These are phyloP conservation scores for Rissa tridactyla DNA, from an alignment of 2,113 vertebrate genomes.

Conservation along the genomic window DNA sequence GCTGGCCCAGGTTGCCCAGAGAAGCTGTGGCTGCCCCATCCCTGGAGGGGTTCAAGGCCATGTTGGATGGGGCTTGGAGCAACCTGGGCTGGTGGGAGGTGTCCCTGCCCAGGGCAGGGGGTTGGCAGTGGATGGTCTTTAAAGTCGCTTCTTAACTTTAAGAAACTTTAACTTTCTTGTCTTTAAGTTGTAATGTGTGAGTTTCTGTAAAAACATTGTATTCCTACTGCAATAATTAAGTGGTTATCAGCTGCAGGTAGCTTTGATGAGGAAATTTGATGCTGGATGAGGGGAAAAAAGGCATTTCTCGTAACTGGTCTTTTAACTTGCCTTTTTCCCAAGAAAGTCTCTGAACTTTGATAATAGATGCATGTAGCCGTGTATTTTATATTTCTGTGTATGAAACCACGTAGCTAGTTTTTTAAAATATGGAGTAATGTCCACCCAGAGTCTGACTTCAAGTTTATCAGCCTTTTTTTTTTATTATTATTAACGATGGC, in stretches of 20 bases:
- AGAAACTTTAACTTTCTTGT: no score
- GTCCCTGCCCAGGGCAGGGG: background rate
- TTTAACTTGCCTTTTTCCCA: background rate
- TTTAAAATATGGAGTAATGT: background rate
- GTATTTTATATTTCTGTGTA: background rate
- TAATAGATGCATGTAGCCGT: background rate
- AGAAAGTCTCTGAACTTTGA: background rate
- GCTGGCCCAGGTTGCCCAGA: no score
- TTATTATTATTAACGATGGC: background rate
- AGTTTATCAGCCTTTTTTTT: background rate
- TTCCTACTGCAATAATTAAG: background rate
- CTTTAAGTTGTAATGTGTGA: background rate
- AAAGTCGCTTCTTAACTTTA: background rate
- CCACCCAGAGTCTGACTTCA: background rate
- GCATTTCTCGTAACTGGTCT: background rate
- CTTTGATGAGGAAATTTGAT: background rate
- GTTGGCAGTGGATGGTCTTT: background rate
- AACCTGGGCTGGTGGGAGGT: background rate
- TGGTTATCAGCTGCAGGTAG: background rate
- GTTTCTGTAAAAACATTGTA: background rate
- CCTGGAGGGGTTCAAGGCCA: no score
- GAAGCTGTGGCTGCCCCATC: no score
- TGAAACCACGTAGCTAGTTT: background rate
- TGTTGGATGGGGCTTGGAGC: no score
- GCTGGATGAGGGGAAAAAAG: background rate